Base-by-base conservation (phyloP, 92 coral and sea anemone genomes). In the Palythoa heliodiscus region DNA sequence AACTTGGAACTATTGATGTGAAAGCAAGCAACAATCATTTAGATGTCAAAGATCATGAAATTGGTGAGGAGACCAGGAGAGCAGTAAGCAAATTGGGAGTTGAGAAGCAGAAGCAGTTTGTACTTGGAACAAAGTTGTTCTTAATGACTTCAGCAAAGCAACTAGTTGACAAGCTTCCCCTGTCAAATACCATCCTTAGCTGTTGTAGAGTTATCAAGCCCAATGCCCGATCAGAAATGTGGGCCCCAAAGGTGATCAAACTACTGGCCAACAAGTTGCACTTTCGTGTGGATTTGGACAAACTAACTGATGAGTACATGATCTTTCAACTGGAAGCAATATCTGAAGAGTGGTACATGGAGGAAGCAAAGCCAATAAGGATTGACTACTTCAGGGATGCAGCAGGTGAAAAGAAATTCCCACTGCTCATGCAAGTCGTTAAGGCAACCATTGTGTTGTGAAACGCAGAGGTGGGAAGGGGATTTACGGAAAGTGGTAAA, bases 11-110 rank as follows among this genome's bases (percentile, higher is more conserved):
- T 71, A 39, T 84, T 63, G 67, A 70, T 86, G 86, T 84, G 87
- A n/a, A n/a, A n/a, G n/a, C n/a, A n/a, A n/a, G n/a, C n/a, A n/a
- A n/a, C n/a, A n/a, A n/a, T n/a, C n/a, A 83, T 53, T 55, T 88
- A 29, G 69, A 72, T 72, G 71, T 78, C 92, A 86, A 22, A 61
- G 87, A 77, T 47, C 38, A 82, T 77, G 92, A 82, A 86, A 86
- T 86, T 80, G 89, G 92, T 71, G 85, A 81, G 86, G 84, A 86
- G 86, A 86, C 87, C 89, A 86, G 75, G 25, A 74, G 78, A 89
- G 76, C 52, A 82, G 37, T 86, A 64, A 69, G 48, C 47, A 50
- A 70, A 81, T 86, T 89, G 73, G 68, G 81, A 86, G 84, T 80
- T 81, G 89, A 86, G 76, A 89, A 89, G 80, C 54, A 86, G 47